Percentiles rank a stretch among this genome's conserved stretches.
These are phyloP conservation scores for Sclerodermus sp. DNA, from an alignment of 2,888 invertebrate species.

Conservation along the genomic window DNA sequence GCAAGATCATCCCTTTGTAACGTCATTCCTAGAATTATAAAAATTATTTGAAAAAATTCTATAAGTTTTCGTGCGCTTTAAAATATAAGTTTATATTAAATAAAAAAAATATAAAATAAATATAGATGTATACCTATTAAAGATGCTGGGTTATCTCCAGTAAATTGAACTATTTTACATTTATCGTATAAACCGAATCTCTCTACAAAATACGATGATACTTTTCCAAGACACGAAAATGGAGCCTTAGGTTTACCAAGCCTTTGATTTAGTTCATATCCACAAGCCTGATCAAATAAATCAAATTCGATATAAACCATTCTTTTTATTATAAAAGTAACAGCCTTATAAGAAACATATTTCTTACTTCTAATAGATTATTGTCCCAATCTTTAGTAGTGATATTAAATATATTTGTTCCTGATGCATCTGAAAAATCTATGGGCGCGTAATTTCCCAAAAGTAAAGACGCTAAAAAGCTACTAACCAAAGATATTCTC, in stretches of 20 bases:
- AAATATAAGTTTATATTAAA: too few species aligned
- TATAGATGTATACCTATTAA: conserved; percentile 65
- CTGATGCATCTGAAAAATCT: conserved; percentile 90
- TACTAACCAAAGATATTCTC: conserved; percentile 91
- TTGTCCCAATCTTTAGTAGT: conserved; percentile 75
- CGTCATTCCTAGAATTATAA: conserved; percentile 67
- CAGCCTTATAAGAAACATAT: too few species aligned
- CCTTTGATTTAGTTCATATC: conserved; percentile 72
- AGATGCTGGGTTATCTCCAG: conserved; percentile 93
- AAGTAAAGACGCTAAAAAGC: conserved; percentile 87
- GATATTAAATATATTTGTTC: conserved; percentile 94
- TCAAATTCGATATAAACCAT: too few species aligned
- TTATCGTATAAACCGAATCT: conserved; percentile 81
- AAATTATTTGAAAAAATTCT: background rate
- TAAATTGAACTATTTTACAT: conserved; percentile 85
- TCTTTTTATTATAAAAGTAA: too few species aligned
- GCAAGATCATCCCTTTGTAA: conserved; percentile 80
- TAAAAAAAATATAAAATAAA: background rate
- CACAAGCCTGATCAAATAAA: conserved; percentile 66
- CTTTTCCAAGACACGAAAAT: conserved; percentile 67
- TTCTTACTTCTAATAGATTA: conserved; percentile 68
- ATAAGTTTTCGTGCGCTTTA: too few species aligned
- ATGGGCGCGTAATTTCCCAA: conserved; percentile 87
- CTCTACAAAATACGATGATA: conserved; percentile 80
- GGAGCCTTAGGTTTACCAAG: conserved; percentile 77